phyloP scores from a whole-genome alignment of 30 jellyfish, hydroid and myxozoan species.

The Aurelia aurita complex sp. Pacific region DNA sequence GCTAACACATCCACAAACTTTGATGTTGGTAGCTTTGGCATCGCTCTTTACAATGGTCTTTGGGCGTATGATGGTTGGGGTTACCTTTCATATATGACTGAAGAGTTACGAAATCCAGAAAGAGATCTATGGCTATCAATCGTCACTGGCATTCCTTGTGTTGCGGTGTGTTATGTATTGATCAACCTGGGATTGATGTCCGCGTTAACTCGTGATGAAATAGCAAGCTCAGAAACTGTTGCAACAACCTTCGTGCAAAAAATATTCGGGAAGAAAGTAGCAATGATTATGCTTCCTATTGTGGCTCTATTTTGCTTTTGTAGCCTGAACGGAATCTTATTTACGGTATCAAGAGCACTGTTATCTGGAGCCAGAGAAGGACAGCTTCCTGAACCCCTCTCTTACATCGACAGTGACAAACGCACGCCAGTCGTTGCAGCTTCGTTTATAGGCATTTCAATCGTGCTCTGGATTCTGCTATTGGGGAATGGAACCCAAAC shows the following conservation, averaged over 20 bases:
- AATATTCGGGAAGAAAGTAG: slow-evolving; percentile 25
- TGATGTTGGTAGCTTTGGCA: no score
- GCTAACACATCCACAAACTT: not conserved
- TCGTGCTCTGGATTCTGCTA: not conserved
- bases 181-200: no score
- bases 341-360: slow-evolving; percentile 21
- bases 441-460: not conserved
- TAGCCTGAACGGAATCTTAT: slow-evolving; percentile 12
- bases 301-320: slow-evolving; percentile 53
- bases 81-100: slow-evolving; percentile 12
- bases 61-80: no score
- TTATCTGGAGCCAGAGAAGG: slow-evolving; percentile 80
- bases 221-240: no score
- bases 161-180: slow-evolving; percentile 29
- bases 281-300: slow-evolving; percentile 29
- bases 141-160: slow-evolving; percentile 53
- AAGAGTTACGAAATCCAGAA: slow-evolving; percentile 40
- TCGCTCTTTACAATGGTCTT: no score
- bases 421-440: slow-evolving; percentile 54
- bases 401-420: slow-evolving; percentile 42
- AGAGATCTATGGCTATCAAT: slow-evolving; percentile 45
- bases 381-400: slow-evolving; percentile 61
- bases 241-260: no score
- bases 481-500: not conserved
- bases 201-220: no score